Percentiles rank a stretch among this genome's conserved stretches.
phyloP scores from a whole-genome alignment of 2,113 vertebrate species.

The Todiramphus saurophagus region DNA sequence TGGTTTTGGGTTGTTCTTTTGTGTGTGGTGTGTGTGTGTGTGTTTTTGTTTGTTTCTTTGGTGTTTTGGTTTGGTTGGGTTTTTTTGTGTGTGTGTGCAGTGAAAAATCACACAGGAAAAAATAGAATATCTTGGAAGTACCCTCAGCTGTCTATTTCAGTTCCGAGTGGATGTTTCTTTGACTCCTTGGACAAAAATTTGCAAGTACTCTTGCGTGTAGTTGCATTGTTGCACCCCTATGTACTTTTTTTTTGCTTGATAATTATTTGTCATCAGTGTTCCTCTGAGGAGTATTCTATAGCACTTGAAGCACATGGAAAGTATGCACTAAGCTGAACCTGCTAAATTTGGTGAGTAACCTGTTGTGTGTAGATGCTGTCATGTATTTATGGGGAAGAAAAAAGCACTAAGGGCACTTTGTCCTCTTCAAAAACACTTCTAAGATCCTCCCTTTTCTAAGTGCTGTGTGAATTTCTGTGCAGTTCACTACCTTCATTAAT shows the following conservation, averaged over 20 bases:
- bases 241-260: neutral
- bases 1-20: too few relatives aligned
- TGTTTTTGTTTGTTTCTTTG: neutral
- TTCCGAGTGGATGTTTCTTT: neutral
- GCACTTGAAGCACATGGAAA: neutral
- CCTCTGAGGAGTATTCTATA: neutral
- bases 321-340: neutral
- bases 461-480: slow-evolving; percentile 12
- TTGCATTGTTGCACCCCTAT: neutral
- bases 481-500: neutral
- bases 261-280: neutral
- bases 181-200: neutral
- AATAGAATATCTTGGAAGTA: neutral
- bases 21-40: neutral
- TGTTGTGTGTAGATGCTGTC: neutral
- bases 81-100: neutral
- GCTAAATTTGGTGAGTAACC: slow-evolving; percentile 26
- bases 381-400: neutral
- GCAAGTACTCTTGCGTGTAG: neutral
- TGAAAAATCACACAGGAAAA: neutral
- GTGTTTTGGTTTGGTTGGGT: neutral
- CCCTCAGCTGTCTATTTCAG: neutral
- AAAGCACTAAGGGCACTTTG: neutral
- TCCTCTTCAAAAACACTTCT: neutral
- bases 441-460: neutral